Evolutionary conservation across 2,797 vertebrate species (phyloP), one percentile per base, ranked within the genome.

Genomic region (Sandelia bainsii): DNA sequence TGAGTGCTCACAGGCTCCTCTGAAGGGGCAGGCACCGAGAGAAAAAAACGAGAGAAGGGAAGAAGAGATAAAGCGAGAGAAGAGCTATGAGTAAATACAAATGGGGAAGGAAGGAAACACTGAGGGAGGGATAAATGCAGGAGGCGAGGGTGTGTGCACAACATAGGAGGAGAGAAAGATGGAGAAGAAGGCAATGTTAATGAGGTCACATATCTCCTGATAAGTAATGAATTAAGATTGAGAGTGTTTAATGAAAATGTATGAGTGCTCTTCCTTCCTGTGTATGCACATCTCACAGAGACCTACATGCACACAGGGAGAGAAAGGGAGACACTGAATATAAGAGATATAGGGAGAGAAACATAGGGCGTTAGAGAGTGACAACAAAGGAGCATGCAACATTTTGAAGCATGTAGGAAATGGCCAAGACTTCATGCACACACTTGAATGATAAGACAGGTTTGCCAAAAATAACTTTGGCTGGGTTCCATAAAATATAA

Each of bases 171-270:
- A 75, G 60, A 73, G 81, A 68, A 69, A 75, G 62, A 76, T 8
- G 65, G 52, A 66, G 85, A 69, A 77, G 81, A 63, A 79, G 86
- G 63, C 77, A 67, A 80, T 91, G 91, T 90, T 92, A 93, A 92
- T 94, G 87, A 93, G 91, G 92, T 92, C 89, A 87, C 88, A 86
- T 80, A 87, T 85, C 90, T 90, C 83, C 85, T 89, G 92, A 93
- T 92, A 88, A 89, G 87, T 81, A 85, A 88, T 82, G 52, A 89
- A 91, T 93, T 91, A 87, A 91, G 89, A 92, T 92, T 85, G 87
- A 87, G 79, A 88, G 87, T 83, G 79, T 86, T 91, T 91, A 90
- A 93, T 92, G 82, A 87, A 89, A 92, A 90, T 75, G 84, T 81
- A 85, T 69, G 87, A 85, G 84, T 62, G 76, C 62, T 76, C 87